Evolutionary conservation across 1,140 invertebrate genomes (phyloP).

Genomic region (Drosophila aff.): DNA sequence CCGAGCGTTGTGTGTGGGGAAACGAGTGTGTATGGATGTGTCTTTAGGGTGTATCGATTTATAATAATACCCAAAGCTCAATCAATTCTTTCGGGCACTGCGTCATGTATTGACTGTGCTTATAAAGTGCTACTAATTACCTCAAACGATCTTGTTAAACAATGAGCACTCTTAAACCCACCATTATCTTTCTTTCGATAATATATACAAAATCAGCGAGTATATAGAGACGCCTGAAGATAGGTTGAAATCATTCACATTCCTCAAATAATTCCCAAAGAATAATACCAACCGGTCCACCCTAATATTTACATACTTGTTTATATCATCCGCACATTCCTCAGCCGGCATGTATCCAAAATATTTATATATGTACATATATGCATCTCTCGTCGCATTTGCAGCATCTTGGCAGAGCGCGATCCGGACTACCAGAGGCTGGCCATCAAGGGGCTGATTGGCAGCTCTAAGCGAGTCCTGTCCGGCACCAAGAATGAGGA

Average conservation of each 20-base stretch:
- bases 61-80: not conserved
- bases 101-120: not conserved
- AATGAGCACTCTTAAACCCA: no score
- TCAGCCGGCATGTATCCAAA: conserved; percentile 30
- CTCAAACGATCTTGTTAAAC: not conserved
- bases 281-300: conserved; percentile 5
- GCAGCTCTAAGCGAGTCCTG: conserved; percentile 88
- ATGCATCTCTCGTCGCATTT: conserved; percentile 42
- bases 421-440: conserved; percentile 89
- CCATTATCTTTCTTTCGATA: not conserved
- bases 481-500: conserved; percentile 89
- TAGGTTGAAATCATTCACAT: not conserved
- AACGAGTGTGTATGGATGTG: not conserved
- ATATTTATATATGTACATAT: conserved; percentile 35
- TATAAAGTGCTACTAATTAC: not conserved
- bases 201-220: not conserved
- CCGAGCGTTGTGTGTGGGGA: not conserved
- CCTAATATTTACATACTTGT: conserved; percentile 1
- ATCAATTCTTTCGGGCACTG: not conserved
- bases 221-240: not conserved
- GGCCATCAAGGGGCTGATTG: conserved; percentile 88
- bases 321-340: conserved; percentile 44
- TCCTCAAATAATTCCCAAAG: not conserved
- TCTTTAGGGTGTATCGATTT: conserved; percentile 24
- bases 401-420: conserved; percentile 87